Conservation (phyloP, 2,888 invertebrate species). For the Drosophila borborema region DNA sequence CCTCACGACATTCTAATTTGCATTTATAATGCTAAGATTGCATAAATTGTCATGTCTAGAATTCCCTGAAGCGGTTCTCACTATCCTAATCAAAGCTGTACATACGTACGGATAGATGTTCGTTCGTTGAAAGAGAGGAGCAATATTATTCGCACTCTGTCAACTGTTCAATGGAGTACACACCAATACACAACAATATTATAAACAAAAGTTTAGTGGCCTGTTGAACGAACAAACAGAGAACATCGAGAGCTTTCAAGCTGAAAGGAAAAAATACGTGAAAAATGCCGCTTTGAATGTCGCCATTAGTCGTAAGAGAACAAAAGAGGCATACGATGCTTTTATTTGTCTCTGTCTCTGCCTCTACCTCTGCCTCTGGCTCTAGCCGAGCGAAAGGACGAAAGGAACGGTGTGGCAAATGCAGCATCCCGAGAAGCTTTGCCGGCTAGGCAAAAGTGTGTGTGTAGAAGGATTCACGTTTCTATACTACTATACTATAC, state of each 20-base stretch:
- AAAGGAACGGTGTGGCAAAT: slow-evolving; percentile 14
- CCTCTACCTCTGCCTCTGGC: neutral
- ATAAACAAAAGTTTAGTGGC: slow-evolving; percentile 69
- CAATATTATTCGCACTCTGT: slow-evolving; percentile 46
- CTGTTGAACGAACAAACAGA: slow-evolving; percentile 74
- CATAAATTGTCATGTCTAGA: neutral
- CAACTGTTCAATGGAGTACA: slow-evolving; percentile 58
- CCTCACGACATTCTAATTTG: slow-evolving; percentile 2
- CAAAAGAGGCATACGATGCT: slow-evolving; percentile 10
- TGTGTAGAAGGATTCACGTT: neutral
- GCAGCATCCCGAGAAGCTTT: slow-evolving; percentile 14
- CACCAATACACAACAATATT: slow-evolving; percentile 21
- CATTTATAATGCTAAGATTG: slow-evolving; percentile 7
- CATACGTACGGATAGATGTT: neutral
- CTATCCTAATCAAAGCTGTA: neutral
- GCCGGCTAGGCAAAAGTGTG: neutral
- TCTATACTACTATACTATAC: neutral
- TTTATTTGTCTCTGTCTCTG: neutral
- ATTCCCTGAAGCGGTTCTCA: neutral
- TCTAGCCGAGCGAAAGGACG: neutral
- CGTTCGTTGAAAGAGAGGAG: slow-evolving; percentile 17
- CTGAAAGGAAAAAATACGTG: slow-evolving; percentile 24
- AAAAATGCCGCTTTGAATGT: slow-evolving; percentile 19
- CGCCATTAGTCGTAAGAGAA: slow-evolving; percentile 10
- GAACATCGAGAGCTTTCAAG: slow-evolving; percentile 47